Conservation (phyloP, 2,888 invertebrate species). For the Lutraria lutraria region DNA sequence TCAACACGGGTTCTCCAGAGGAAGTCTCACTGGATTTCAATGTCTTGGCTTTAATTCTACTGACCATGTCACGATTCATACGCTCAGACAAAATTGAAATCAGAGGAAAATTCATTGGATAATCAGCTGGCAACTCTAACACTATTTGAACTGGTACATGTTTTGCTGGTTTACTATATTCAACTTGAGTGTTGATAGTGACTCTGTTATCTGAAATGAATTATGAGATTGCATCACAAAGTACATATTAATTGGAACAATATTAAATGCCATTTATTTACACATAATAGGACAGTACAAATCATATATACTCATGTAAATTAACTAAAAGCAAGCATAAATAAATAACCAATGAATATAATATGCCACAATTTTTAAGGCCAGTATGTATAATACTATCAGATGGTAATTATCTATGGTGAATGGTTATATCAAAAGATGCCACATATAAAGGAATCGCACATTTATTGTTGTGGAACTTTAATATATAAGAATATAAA, state of each 20-base stretch:
- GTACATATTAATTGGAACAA: background rate
- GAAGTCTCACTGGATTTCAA: conserved; percentile 45
- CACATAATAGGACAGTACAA: background rate
- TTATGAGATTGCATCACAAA: background rate
- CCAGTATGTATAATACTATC: background rate
- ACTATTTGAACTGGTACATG: conserved; percentile 45
- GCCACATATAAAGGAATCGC: no score
- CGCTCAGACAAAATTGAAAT: conserved; percentile 61
- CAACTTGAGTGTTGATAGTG: conserved; percentile 28
- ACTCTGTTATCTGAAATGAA: conserved; percentile 40
- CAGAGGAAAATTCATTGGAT: conserved; percentile 64
- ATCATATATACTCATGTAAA: background rate
- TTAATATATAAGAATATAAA: no score
- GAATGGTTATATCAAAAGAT: no score
- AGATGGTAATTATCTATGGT: no score
- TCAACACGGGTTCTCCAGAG: conserved; percentile 70
- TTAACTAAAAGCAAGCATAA: background rate
- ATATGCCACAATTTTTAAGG: background rate
- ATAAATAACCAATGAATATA: background rate
- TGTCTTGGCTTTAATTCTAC: conserved; percentile 54
- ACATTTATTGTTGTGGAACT: no score
- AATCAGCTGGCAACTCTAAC: conserved; percentile 47
- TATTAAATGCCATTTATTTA: background rate
- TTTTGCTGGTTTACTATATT: background rate
- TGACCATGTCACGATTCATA: conserved; percentile 43